Conservation (phyloP, 92 coral and sea anemone genomes). For the Palythoa heliodiscus region DNA sequence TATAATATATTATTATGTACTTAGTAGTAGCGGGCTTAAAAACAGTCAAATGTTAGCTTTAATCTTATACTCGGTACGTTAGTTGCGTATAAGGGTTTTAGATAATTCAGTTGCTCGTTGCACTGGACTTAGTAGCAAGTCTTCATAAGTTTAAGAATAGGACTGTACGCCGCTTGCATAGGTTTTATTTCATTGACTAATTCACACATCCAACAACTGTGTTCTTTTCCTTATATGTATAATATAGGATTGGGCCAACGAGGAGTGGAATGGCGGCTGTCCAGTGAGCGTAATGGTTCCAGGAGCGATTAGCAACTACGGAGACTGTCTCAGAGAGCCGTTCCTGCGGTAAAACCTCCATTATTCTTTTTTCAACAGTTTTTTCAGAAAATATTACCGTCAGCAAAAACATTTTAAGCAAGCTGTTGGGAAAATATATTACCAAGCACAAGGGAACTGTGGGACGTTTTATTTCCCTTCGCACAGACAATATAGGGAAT, state of each 20-base stretch:
- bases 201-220: background rate
- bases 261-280: constrained; percentile 96
- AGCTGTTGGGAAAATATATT: background rate
- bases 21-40: too few species aligned
- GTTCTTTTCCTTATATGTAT: background rate
- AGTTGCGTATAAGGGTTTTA: too few species aligned
- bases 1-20: too few species aligned
- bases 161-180: background rate
- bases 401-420: background rate
- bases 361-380: background rate
- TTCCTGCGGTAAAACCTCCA: constrained; percentile 63
- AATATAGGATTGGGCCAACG: constrained; percentile 89
- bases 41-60: too few species aligned
- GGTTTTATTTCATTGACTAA: background rate
- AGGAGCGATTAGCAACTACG: constrained; percentile 87
- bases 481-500: too few species aligned
- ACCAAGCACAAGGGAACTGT: background rate
- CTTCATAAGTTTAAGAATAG: background rate
- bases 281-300: constrained; percentile 95
- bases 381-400: background rate
- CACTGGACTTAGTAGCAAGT: background rate
- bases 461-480: too few species aligned
- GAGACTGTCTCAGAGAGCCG: constrained; percentile 85
- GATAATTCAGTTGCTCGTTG: too few species aligned
- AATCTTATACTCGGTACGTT: too few species aligned